Evolutionary conservation across 2,113 vertebrate species (phyloP), one percentile per base, ranked within the genome.

Genomic region (Microcebus griseorufus): DNA sequence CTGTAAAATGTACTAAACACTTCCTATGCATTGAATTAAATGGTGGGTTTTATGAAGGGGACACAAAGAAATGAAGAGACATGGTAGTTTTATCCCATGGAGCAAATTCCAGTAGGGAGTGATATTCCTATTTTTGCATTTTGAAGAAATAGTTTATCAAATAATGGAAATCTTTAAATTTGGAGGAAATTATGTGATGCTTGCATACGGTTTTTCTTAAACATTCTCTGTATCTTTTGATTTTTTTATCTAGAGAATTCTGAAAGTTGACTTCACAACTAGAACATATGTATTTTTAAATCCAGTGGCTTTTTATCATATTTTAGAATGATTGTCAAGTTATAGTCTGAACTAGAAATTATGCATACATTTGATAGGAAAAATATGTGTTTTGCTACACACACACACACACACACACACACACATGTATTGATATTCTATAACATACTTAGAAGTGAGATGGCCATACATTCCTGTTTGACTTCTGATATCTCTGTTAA

Each of bases 211-310:
- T 37, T 93, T 91, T 91, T 91, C n/a, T 83, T 84, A 80, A 91
- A 93, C 18, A 69, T 76, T 82, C 7, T 93, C 17, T 85, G 13
- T 85, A 13, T 79, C 13, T 94, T 75, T 94, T 76, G 82, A 7
- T 76, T 78, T 94, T 81, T 48, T 94, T 62, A 87, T 70, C n/a
- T 92, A 75, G 72, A 95, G 25, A 95, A 90, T 88, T 75, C 72
- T 39, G 18, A 58, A 86, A 73, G 29, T 84, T 53, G 75, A 87
- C 29, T 90, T 83, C 60, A 62, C 39, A 88, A 34, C 14, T 73
- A 81, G 37, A 93, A 84, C 27, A 7, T 62, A 60, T 3, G 6
- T 93, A 39, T 88, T 91, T 93, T 93, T 88, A 84, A 81, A 93
- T 79, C 37, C 34, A 88, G 84, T 92, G 25, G 9, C 32, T 76